phyloP scores from a whole-genome alignment of 2,797 vertebrate genomes.

The Columba guinea region DNA sequence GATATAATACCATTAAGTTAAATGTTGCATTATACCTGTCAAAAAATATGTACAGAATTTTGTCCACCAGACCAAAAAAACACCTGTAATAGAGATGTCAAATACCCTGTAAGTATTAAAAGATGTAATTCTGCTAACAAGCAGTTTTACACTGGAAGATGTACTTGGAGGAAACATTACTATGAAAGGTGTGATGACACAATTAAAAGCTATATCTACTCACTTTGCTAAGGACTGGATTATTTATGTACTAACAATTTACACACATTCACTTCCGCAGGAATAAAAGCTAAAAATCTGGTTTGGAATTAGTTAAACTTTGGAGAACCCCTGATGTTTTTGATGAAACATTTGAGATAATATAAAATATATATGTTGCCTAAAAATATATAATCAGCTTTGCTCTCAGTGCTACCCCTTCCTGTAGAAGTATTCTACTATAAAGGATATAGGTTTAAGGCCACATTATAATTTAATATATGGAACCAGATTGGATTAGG shows the following conservation, averaged over 20 bases:
- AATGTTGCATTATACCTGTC: not conserved
- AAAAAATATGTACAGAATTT: not conserved
- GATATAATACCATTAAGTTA: not conserved
- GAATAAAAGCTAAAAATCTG: not conserved
- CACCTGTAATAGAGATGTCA: not conserved
- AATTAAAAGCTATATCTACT: not conserved
- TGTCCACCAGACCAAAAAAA: not conserved
- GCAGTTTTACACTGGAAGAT: not conserved
- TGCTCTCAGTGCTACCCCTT: not conserved
- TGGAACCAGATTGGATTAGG: not conserved
- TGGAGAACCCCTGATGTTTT: not conserved
- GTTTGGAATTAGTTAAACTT: not conserved
- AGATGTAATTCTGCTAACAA: not conserved
- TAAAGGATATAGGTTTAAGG: not conserved
- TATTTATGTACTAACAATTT: not conserved
- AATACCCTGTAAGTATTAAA: not conserved
- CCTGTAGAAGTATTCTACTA: not conserved
- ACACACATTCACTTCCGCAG: not conserved
- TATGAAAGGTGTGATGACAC: not conserved
- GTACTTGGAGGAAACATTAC: not conserved
- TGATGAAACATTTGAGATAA: not conserved
- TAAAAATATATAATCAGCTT: not conserved
- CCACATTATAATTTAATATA: rapidly evolving
- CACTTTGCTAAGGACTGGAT: not conserved
- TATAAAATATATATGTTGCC: not conserved